These are phyloP conservation scores for Mormyrus proboscirostris DNA, from an alignment of 2,797 vertebrate genomes.

Conservation along the genomic window DNA sequence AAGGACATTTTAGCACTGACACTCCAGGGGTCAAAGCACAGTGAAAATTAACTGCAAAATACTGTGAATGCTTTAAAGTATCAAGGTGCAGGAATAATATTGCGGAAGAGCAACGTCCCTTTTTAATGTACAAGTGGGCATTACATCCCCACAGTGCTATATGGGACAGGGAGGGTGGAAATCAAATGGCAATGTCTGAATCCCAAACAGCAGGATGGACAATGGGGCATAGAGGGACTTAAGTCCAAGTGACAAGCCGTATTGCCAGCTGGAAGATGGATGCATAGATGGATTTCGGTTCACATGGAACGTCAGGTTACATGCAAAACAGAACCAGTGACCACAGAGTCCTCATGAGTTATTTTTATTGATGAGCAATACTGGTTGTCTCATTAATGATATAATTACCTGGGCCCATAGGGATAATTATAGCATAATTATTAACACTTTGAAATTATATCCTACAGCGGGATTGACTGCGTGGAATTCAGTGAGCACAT, in stretches of 20 bases:
- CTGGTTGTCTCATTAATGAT: background rate
- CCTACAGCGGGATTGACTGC: background rate
- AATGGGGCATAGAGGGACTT: slow-evolving; percentile 23
- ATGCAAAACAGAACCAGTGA: background rate
- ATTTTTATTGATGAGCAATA: background rate
- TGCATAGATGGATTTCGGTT: background rate
- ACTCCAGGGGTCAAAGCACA: background rate
- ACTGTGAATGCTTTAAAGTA: slow-evolving; percentile 46
- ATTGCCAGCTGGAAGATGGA: background rate
- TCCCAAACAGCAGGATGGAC: slow-evolving; percentile 34
- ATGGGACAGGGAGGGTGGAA: background rate
- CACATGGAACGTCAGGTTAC: background rate
- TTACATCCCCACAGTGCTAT: background rate
- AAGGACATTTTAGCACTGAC: background rate
- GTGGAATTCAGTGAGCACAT: background rate
- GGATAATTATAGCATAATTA: background rate
- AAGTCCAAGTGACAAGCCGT: background rate
- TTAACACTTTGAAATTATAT: background rate
- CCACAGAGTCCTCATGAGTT: background rate
- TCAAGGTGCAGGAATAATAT: slow-evolving; percentile 11
- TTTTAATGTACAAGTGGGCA: background rate
- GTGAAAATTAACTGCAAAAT: slow-evolving; percentile 21
- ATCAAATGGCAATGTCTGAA: slow-evolving; percentile 32
- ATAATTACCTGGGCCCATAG: background rate
- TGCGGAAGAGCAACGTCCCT: background rate